Evolutionary conservation across 2,888 invertebrate species (phyloP), one percentile per base, ranked within the genome.

Genomic region (Gari tellinella): DNA sequence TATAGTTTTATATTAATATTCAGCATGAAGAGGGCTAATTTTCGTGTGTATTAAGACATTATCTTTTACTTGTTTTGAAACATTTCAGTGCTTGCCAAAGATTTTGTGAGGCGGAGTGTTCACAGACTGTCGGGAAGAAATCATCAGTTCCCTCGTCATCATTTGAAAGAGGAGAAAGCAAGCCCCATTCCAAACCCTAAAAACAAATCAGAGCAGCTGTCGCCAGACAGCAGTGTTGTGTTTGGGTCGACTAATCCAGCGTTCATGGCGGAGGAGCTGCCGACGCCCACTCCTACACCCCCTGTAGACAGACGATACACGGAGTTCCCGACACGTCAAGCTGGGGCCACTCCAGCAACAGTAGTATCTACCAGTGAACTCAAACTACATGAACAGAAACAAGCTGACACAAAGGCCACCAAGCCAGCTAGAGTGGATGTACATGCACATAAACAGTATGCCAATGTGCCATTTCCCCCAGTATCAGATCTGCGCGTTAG

Each of bases 31-130:
- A n/a, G n/a, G n/a, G n/a, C n/a, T n/a, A n/a, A n/a, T n/a, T n/a
- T n/a, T n/a, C n/a, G n/a, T n/a, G n/a, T n/a, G n/a, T n/a, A n/a
- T n/a, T n/a, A n/a, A n/a, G n/a, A n/a, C n/a, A n/a, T n/a, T n/a
- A n/a, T n/a, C n/a, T n/a, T n/a, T n/a, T 40, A 46, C 40, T 48
- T 46, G 10, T 8, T n/a, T n/a, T 31, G 4, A 4, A 31, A 31
- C 4, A 31, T 70, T 72, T 14, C 68, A 83, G 83, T 63, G 37
- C 65, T 77, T 41, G 83, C 81, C n/a, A 61, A 73, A 41, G 77
- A 83, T 23, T 81, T 81, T 68, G 80, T 83, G 5, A 57, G 83
- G 8, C 64, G 83, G 38, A 83, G 83, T 69, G 75, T 83, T 5
- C 72, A 81, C 41, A 53, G 83, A 46, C 49, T 81, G 55, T 83